Percentiles rank a stretch among this genome's conserved stretches.
phyloP scores from a whole-genome alignment of 2,113 vertebrate genomes.

The Hymenochirus boettgeri region DNA sequence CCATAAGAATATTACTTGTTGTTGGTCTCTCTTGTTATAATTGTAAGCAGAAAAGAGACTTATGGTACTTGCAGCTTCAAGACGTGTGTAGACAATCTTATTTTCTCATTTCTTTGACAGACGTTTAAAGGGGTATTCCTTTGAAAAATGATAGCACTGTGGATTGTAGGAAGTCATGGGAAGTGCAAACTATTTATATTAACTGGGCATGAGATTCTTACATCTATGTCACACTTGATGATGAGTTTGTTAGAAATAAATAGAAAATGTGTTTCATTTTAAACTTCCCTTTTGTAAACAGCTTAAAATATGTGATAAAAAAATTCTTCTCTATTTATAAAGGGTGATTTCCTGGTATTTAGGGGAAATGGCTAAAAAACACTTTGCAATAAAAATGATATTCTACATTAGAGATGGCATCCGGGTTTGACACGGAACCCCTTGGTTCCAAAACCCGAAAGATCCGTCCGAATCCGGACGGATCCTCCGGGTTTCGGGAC shows the following conservation, averaged over 20 bases:
- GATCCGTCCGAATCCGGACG: too few species aligned
- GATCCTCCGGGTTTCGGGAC: too few species aligned
- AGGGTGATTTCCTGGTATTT: too few species aligned
- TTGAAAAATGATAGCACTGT: conserved; percentile 18
- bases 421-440: too few species aligned
- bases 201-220: conserved; percentile 1
- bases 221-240: conserved; percentile 7
- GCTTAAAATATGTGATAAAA: too few species aligned
- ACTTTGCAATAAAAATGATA: too few species aligned
- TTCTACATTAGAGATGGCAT: too few species aligned
- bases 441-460: too few species aligned
- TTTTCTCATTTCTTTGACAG: conserved; percentile 43
- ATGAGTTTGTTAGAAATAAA: background rate
- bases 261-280: background rate
- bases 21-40: conserved; percentile 36
- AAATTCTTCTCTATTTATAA: too few species aligned
- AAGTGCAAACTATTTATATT: conserved; percentile 13
- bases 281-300: too few species aligned
- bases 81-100: conserved; percentile 29
- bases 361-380: too few species aligned
- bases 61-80: conserved; percentile 23
- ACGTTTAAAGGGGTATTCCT: conserved; percentile 22
- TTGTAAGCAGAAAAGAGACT: conserved; percentile 20
- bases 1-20: conserved; percentile 48
- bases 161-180: background rate